phyloP scores from a whole-genome alignment of 2,888 invertebrate genomes.

The Brenthis hecate region DNA sequence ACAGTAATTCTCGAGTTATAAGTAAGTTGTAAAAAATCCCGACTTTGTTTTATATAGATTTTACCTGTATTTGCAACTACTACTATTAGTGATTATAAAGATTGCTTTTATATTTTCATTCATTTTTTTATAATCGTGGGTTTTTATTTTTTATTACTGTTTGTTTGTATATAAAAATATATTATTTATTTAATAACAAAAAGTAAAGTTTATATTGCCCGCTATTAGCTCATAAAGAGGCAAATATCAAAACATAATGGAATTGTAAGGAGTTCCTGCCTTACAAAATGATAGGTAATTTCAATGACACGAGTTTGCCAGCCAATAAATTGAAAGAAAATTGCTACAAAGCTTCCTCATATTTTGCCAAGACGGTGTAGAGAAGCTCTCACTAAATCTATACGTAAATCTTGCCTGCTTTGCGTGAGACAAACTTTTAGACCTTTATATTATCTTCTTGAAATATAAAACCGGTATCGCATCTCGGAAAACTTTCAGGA shows the following conservation, averaged over 20 bases:
- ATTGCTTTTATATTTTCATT: too few relatives aligned
- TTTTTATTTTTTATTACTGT: neutral
- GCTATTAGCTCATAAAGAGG: neutral
- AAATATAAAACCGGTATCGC: neutral
- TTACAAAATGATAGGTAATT: conserved; percentile 24
- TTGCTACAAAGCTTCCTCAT: conserved; percentile 18
- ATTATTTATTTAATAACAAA: too few relatives aligned
- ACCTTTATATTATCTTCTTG: conserved; percentile 2
- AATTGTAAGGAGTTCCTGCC: conserved; percentile 10
- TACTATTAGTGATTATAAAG: too few relatives aligned
- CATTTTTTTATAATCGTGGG: too few relatives aligned
- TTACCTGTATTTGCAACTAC: too few relatives aligned
- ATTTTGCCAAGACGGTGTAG: conserved; percentile 10
- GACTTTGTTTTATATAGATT: too few relatives aligned
- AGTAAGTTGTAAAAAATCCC: too few relatives aligned
- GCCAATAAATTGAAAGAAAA: conserved; percentile 25
- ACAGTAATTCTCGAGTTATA: too few relatives aligned
- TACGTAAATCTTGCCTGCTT: conserved; percentile 2
- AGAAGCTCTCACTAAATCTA: conserved; percentile 5
- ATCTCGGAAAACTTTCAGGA: neutral
- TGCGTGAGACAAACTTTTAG: neutral
- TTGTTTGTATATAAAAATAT: neutral
- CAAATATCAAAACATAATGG: conserved; percentile 18
- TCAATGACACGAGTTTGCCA: conserved; percentile 19
- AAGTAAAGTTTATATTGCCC: neutral